Evolutionary conservation across 2,113 vertebrate species (phyloP).

Genomic region (Mesembrinibis cayennensis): DNA sequence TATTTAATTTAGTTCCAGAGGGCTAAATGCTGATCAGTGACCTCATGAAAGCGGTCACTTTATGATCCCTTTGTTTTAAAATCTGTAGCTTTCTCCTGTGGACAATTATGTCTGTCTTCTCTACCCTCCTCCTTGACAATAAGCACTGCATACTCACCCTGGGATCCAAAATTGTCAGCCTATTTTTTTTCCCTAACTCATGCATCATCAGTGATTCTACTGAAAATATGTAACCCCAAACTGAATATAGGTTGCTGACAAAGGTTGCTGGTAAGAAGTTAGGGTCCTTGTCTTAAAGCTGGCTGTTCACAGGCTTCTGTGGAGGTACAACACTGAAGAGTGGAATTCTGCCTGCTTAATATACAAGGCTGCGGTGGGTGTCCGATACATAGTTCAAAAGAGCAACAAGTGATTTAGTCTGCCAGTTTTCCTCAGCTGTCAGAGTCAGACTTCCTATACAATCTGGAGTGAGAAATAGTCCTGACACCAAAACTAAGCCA

Average conservation of each 20-base stretch:
- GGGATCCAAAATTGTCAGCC: not conserved
- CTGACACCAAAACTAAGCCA: not conserved
- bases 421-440: slow-evolving; percentile 14
- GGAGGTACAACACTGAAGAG: not conserved
- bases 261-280: not conserved
- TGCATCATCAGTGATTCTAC: not conserved
- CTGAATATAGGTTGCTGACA: not conserved
- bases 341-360: not conserved
- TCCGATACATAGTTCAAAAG: not conserved
- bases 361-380: not conserved
- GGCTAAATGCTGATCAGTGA: not conserved
- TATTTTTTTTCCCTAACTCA: not conserved
- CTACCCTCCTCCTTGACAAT: not conserved
- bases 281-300: not conserved
- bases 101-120: not conserved
- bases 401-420: not conserved
- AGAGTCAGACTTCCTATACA: not conserved
- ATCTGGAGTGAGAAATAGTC: slow-evolving; percentile 27
- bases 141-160: not conserved
- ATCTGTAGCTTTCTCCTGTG: not conserved
- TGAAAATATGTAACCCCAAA: not conserved
- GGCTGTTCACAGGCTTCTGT: not conserved
- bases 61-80: not conserved
- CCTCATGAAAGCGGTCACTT: not conserved
- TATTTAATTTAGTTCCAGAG: not conserved